Percentiles rank a stretch among this genome's conserved stretches.
phyloP scores from a whole-genome alignment of 2,113 vertebrate genomes.

The Menura novaehollandiae region DNA sequence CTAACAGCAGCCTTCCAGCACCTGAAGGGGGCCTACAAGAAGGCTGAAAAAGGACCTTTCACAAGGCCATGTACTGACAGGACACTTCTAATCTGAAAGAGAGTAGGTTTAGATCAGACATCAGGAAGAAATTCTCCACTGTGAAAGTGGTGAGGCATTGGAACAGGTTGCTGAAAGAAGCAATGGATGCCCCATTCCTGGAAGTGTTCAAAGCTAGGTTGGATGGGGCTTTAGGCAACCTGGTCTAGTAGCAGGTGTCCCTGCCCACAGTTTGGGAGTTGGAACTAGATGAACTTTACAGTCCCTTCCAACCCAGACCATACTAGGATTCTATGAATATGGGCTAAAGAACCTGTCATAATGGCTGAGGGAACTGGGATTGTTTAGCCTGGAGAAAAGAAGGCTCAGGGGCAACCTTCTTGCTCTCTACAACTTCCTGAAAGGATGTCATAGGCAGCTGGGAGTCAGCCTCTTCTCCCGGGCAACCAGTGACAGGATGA shows the following conservation, averaged over 20 bases:
- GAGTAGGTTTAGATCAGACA: neutral
- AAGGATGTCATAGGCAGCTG: neutral
- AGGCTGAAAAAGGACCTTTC: neutral
- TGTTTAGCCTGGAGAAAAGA: neutral
- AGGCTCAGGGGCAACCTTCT: fast-evolving
- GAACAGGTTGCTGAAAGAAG: neutral
- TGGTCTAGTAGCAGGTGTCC: neutral
- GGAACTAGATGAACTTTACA: neutral
- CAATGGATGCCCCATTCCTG: neutral
- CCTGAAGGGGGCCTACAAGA: neutral
- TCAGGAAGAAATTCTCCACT: neutral
- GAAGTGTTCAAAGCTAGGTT: neutral
- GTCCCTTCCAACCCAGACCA: neutral
- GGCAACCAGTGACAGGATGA: neutral
- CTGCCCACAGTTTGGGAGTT: neutral
- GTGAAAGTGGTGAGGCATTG: neutral
- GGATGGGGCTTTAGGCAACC: neutral
- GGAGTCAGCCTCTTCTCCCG: neutral
- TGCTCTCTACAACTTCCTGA: neutral
- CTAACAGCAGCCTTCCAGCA: neutral
- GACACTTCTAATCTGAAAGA: neutral
- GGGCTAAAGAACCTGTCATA: neutral
- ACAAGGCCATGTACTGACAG: neutral
- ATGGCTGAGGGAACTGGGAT: neutral
- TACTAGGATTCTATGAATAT: neutral